Evolutionary conservation across 2,797 vertebrate genomes (phyloP).

Genomic region (Pteropus rufus): DNA sequence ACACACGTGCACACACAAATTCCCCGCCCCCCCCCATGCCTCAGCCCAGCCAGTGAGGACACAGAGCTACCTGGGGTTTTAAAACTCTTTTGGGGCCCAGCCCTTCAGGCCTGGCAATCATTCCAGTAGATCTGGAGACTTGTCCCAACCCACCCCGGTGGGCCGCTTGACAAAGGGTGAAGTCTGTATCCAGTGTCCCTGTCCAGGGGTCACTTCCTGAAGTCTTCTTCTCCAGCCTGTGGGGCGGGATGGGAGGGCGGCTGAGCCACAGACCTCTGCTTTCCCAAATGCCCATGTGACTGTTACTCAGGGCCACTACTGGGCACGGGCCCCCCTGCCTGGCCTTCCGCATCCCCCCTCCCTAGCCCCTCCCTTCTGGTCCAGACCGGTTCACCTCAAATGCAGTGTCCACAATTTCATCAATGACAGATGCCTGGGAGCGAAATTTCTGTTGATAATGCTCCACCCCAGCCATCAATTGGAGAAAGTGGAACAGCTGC

Average conservation of each 20-base stretch:
- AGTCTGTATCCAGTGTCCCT: background rate
- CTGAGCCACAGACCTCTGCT: background rate
- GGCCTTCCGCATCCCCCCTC: too few relatives aligned
- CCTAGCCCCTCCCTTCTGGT: background rate
- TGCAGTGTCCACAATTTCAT: constrained; percentile 72
- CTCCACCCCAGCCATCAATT: constrained; percentile 61
- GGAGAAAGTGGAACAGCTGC: constrained; percentile 68
- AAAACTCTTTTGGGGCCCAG: constrained; percentile 39
- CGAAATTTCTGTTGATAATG: constrained; percentile 69
- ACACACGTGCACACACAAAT: fast-evolving
- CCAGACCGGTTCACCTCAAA: constrained; percentile 69
- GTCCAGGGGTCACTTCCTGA: constrained; percentile 7
- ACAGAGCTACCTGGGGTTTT: background rate
- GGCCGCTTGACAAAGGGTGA: background rate
- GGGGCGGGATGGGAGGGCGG: background rate
- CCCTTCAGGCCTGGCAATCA: background rate
- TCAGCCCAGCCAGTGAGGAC: background rate
- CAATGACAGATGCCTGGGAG: constrained; percentile 52
- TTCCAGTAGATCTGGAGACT: background rate
- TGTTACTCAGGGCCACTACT: background rate
- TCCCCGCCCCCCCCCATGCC: background rate
- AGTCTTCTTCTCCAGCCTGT: constrained; percentile 69
- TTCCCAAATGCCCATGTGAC: background rate
- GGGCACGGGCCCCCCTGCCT: background rate
- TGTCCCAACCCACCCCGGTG: fast-evolving